Conservation (phyloP, 2,888 invertebrate genomes). For the Dolichomitus sp. region DNA sequence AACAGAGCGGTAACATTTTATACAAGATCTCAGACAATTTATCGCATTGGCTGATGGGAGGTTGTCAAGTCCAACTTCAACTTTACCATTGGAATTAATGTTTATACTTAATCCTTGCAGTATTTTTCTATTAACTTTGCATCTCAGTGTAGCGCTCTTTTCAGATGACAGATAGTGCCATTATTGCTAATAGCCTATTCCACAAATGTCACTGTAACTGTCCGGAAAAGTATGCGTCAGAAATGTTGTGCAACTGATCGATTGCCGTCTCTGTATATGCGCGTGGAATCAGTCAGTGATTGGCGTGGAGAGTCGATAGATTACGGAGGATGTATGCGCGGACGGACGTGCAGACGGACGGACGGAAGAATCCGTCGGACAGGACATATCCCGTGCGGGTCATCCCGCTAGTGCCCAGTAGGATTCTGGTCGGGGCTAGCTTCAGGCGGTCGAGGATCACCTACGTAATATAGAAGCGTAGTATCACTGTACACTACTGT, state of each 20-base stretch:
- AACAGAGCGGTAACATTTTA: constrained; percentile 1
- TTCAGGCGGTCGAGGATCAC: constrained; percentile 5
- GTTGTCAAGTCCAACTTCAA: neutral
- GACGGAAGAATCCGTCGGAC: constrained; percentile 53
- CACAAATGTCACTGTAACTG: neutral
- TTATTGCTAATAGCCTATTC: neutral
- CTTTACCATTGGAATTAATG: neutral
- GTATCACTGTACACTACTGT: constrained; percentile 11
- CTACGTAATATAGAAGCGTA: constrained; percentile 40
- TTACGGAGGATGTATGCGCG: constrained; percentile 51
- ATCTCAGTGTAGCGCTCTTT: neutral
- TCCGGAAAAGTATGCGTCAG: neutral
- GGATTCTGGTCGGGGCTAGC: constrained; percentile 3
- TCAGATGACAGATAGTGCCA: neutral
- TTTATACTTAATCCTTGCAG: neutral
- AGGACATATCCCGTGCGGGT: constrained; percentile 49
- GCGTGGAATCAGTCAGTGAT: constrained; percentile 13
- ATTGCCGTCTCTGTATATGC: neutral
- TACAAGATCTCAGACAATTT: neutral
- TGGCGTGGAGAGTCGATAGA: constrained; percentile 43
- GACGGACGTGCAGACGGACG: constrained; percentile 54
- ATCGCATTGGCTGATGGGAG: neutral
- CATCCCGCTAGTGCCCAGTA: constrained; percentile 38
- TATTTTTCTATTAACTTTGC: neutral
- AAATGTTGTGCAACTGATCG: constrained; percentile 20